Evolutionary conservation across 2,888 invertebrate species (phyloP), one percentile per base, ranked within the genome.

Genomic region (Trachelus iudaicus): DNA sequence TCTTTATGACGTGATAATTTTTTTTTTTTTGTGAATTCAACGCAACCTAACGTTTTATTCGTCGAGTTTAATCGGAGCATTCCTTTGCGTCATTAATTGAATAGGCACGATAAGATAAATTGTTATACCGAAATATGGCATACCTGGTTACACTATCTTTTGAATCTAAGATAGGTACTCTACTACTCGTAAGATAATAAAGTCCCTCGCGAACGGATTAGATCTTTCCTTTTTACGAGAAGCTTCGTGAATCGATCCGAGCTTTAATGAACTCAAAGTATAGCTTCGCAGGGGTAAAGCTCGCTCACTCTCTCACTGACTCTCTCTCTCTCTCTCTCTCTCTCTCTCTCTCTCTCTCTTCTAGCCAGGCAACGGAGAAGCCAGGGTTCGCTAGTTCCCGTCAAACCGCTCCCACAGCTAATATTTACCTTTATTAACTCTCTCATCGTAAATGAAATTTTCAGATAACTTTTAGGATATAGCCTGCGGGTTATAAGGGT

Each of bases 361-460:
- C 73, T 75, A 34, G 73, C 76, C 87, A 84, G 86, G 84, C 87
- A 87, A 83, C 84, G 82, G 85, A 83, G 56, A 56, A 56, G 82
- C 81, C 81, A 73, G 83, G 83, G 83, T 79, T 84, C 79, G 84
- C 86, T 85, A 86, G 87, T 87, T 89, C 87, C 87, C 89, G 88
- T 87, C 89, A 89, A 89, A 88, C 90, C 88, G 86, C 89, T 88
- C 87, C 88, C 85, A 88, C 88, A 89, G 90, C 90, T 89, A 90
- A 91, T 90, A 90, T 91, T 91, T 90, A 91, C 90, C 90, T 91
- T 90, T 91, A 90, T 91, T 90, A 91, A 91, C 90, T 90, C 89
- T 89, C 90, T 89, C 89, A 88, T 88, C 89, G 88, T 90, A 90
- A 90, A 91, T 90, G 90, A 90, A 91, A 91, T 90, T 91, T 91